Percentiles rank a stretch among this genome's conserved stretches.
Conservation (phyloP, 2,888 invertebrate species). For the Drosophila infuscata region DNA sequence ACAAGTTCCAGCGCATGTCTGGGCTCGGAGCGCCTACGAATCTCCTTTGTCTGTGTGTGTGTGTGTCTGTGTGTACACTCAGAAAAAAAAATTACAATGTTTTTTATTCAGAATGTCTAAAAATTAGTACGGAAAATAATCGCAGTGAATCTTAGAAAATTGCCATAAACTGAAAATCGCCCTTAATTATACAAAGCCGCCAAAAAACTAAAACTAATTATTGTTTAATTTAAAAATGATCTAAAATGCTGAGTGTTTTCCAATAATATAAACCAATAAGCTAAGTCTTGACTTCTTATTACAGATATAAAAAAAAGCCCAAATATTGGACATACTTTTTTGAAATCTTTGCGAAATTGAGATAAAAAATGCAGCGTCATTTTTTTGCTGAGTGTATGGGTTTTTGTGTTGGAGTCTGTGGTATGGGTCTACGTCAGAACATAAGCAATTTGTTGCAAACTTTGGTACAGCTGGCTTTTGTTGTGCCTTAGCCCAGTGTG, state of each 20-base stretch:
- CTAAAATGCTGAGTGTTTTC: background rate
- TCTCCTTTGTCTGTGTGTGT: constrained; percentile 12
- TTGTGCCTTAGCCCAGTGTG: constrained; percentile 46
- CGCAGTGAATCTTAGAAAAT: background rate
- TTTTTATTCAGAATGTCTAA: background rate
- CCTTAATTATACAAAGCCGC: background rate
- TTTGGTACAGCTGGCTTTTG: constrained; percentile 70
- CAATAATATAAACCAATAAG: background rate
- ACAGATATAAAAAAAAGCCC: no score
- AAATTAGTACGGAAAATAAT: background rate
- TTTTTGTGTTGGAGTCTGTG: constrained; percentile 30
- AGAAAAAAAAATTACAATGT: background rate
- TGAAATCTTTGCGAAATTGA: background rate
- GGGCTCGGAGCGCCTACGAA: constrained; percentile 36
- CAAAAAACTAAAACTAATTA: background rate
- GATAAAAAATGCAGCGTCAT: background rate
- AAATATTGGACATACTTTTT: no score
- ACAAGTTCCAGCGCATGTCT: constrained; percentile 77
- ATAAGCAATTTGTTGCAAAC: constrained; percentile 80
- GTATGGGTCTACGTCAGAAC: constrained; percentile 60
- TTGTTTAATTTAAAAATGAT: background rate
- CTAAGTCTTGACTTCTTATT: background rate
- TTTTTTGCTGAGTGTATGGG: constrained; percentile 7
- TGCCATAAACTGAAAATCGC: background rate
- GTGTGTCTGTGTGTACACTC: constrained; percentile 6